Conservation (phyloP, 1,140 invertebrate species). For the Xylocopa sonorina region DNA sequence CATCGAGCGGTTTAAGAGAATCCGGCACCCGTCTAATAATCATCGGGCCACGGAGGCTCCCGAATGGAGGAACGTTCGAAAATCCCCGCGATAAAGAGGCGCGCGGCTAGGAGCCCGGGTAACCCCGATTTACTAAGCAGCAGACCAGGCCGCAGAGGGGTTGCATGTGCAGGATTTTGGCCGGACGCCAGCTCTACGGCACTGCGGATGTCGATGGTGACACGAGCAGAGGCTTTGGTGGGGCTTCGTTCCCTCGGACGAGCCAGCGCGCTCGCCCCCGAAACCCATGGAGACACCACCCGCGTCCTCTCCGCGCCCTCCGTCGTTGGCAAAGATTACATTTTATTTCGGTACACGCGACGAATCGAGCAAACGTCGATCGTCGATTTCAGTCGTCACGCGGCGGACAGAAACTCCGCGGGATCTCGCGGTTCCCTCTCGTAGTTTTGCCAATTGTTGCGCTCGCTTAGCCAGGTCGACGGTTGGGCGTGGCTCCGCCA, state of each 20-base stretch:
- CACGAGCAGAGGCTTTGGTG: conserved; percentile 58
- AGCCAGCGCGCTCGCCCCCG: conserved; percentile 6
- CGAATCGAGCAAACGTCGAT: neutral
- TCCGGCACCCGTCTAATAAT: conserved; percentile 39
- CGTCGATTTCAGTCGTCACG: too few relatives aligned
- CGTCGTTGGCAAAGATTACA: conserved; percentile 18
- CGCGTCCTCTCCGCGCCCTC: too few relatives aligned
- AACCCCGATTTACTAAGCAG: conserved; percentile 66
- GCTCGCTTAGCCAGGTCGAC: neutral
- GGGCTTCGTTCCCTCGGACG: conserved; percentile 43
- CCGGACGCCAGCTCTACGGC: conserved; percentile 75
- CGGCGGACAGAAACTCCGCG: too few relatives aligned
- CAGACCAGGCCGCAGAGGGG: conserved; percentile 40
- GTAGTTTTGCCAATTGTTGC: neutral
- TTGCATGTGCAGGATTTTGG: conserved; percentile 70
- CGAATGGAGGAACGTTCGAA: conserved; percentile 36
- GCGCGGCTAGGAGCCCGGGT: conserved; percentile 57
- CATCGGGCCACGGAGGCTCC: conserved; percentile 8
- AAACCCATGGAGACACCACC: neutral
- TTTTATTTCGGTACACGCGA: neutral
- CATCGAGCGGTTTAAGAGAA: conserved; percentile 19
- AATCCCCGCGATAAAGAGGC: conserved; percentile 69
- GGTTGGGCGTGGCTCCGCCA: neutral
- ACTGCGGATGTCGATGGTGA: conserved; percentile 79
- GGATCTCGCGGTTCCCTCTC: neutral